A percentile compares a stretch with the other conserved stretches of the same genome.
Evolutionary conservation across 2,888 invertebrate genomes (phyloP).

Genomic region (Apodemia hepburni): DNA sequence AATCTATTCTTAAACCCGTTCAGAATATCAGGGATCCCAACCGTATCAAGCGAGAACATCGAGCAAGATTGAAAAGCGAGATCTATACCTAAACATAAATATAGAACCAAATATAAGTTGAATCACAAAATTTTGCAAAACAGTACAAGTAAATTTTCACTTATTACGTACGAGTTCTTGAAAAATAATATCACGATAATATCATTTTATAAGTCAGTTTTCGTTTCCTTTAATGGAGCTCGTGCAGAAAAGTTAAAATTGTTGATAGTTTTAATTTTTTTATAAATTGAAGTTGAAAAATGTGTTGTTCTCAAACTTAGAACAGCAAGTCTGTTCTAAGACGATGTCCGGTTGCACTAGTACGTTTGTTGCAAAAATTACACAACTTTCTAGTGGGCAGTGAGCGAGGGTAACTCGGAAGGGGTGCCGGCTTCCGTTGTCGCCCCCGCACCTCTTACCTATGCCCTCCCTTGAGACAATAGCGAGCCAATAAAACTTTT

Average conservation of each 20-base stretch:
- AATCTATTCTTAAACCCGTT: too few species aligned
- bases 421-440: conserved; percentile 34
- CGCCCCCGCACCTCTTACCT: conserved; percentile 37
- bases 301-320: conserved; percentile 11
- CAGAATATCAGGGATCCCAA: too few species aligned
- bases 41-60: too few species aligned
- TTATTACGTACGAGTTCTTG: too few species aligned
- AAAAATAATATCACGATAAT: too few species aligned
- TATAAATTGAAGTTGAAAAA: conserved; percentile 6
- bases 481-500: conserved; percentile 72
- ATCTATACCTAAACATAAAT: too few species aligned
- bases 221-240: not conserved
- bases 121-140: too few species aligned
- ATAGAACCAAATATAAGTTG: too few species aligned
- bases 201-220: conserved; percentile 3
- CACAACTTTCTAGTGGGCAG: conserved; percentile 43
- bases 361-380: conserved; percentile 59
- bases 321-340: conserved; percentile 21
- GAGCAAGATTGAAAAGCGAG: too few species aligned
- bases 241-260: conserved; percentile 6
- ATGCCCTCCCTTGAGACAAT: conserved; percentile 53
- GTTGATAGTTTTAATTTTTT: conserved; percentile 14
- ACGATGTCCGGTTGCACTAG: conserved; percentile 42
- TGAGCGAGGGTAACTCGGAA: conserved; percentile 30
- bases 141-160: too few species aligned